A percentile compares a stretch with the other conserved stretches of the same genome.
Evolutionary conservation across 2,888 invertebrate species (phyloP).

Genomic region (Tipula helvola): DNA sequence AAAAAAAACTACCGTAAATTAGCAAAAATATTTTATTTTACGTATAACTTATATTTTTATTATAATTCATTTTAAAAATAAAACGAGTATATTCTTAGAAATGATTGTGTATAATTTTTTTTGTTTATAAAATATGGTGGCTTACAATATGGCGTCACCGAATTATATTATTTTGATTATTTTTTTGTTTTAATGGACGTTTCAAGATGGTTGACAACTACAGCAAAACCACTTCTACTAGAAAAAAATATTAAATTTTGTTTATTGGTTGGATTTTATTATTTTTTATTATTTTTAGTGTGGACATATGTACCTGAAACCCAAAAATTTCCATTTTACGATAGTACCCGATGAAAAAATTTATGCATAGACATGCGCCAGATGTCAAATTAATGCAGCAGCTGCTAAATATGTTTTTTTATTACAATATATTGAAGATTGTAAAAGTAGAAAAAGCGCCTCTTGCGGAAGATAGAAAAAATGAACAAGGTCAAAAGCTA

Average conservation of each 20-base stretch:
- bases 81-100: neutral
- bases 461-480: too few species aligned
- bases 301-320: neutral
- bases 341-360: neutral
- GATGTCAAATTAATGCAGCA: too few species aligned
- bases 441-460: too few species aligned
- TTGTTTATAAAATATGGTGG: conserved; percentile 4
- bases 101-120: neutral
- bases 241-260: neutral
- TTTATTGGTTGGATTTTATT: neutral
- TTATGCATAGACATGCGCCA: too few species aligned
- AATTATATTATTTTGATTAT: neutral
- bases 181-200: neutral
- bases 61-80: neutral
- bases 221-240: neutral
- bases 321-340: neutral
- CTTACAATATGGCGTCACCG: neutral
- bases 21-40: neutral
- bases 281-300: neutral
- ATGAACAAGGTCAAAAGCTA: too few species aligned
- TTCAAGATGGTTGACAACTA: neutral
- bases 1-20: neutral
- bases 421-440: too few species aligned
- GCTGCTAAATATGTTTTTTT: too few species aligned
- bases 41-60: neutral